Evolutionary conservation across 1,140 invertebrate genomes (phyloP), one percentile per base, ranked within the genome.

Genomic region (Chironomus tepperi): DNA sequence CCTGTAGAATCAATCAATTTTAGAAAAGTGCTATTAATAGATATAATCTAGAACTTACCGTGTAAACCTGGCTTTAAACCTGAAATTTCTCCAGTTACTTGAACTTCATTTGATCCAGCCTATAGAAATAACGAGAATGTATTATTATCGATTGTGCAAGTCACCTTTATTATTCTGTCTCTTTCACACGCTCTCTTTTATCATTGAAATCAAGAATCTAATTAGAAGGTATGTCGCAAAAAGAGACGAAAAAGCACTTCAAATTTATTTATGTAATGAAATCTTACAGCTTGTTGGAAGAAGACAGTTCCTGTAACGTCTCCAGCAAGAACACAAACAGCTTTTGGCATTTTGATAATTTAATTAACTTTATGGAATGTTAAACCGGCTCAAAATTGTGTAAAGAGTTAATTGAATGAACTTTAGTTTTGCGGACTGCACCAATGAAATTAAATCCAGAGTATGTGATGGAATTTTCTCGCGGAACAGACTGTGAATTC

Each of bases 301-400:
- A 84, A 88, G 75, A 95, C 81, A 5, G 90, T 93, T 76, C 94
- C 94, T 76, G 89, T 90, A 65, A 93, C 91, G 80, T 94, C 92
- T 15, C 93, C 93, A 75, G 89, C 90, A 74, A 96, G 84, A 77
- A 95, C 93, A 82, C 93, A 94, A 24, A 95, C 92, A 74, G 93
- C 93, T 87, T 93, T 94, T 42, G 84, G 42, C 47, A 74, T 47
- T 15, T 74, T 57, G 57, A 57, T 42, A 19, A 8, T 73, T 74
- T 21, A 57, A 21, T 10, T 42, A 7, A 19, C 65, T 15, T 18
- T 18, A 8, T 18, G 65, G 65, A 70, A 70, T 70, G 64, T 67
- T n/a, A 74, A 57, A 65, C 9, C 64, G 15, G 16, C 12, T 57
- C 15, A 70, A 10, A 70, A 70, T 70, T 70, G 18, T 34, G 24